Base-by-base conservation (phyloP, 1,140 invertebrate species). In the Megalopta genalis region DNA sequence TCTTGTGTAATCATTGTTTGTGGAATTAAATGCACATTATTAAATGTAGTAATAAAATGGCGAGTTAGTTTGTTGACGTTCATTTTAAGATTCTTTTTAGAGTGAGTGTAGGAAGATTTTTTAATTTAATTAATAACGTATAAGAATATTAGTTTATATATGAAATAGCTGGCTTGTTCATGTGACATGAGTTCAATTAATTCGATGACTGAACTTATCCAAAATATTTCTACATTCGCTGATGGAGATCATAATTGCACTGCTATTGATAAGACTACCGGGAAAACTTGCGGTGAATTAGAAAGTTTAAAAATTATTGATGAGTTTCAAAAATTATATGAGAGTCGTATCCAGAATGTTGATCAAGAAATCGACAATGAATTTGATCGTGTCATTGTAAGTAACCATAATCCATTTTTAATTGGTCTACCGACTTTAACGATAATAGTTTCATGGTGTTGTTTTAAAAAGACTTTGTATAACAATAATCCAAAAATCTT, bases 321-420 rank as follows among this genome's bases (percentile, higher is more conserved):
- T 21, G 77, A 91, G 32, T 90, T 91, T 63, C 86, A 81, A 54
- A 85, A 86, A 54, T 63, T 90, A 1, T 91, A 91, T 59, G 84
- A 88, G 74, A 63, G 68, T 6, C 85, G 87, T n/a, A 88, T 91
- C 27, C 57, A 77, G 21, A 85, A 87, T 42, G 80, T 91, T 37
- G 88, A 91, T 59, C 62, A 14, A 8, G 82, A 86, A 27, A 25
- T 75, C 16, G 69, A 59, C 23, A 70, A 23, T 59, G 80, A 86
- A 23, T 75, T 85, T 12, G 86, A 89, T 59, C 81, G 75, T 21
- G 74, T 82, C 57, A 84, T 80, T 25, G 89, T 90, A 83, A 85
- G 77, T 65, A 18, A 18, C 46, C 49, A 14, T 23, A 16, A 52
- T n/a, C 21, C n/a, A n/a, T 42, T n/a, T 12, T 42, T 49, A 16